Evolutionary conservation across 2,113 vertebrate species (phyloP).

Genomic region (Bothrops jararaca): DNA sequence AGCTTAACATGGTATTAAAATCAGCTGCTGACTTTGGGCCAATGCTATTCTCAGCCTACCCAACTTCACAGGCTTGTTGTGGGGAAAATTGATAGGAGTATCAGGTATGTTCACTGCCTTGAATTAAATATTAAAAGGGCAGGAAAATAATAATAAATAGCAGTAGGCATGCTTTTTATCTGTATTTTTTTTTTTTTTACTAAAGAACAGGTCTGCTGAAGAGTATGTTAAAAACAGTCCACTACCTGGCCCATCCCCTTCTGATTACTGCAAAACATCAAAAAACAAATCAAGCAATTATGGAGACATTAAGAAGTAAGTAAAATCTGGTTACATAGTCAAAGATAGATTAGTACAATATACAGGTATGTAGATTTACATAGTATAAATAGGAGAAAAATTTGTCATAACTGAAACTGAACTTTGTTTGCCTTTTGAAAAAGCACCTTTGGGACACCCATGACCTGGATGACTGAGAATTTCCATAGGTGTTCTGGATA

Average conservation of each 20-base stretch:
- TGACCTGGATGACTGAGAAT: not conserved
- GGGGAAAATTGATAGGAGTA: not conserved
- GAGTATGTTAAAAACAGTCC: slow-evolving; percentile 11
- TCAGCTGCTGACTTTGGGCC: not conserved
- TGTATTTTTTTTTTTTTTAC: slow-evolving; percentile 41
- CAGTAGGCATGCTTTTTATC: slow-evolving; percentile 1
- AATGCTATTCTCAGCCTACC: not conserved
- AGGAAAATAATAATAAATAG: not conserved
- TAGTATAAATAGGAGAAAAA: not conserved
- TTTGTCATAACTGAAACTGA: not conserved
- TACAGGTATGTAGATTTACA: not conserved
- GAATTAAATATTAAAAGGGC: not conserved
- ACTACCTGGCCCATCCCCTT: slow-evolving; percentile 38
- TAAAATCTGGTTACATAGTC: not conserved
- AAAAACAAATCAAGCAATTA: slow-evolving; percentile 67
- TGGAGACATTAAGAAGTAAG: slow-evolving; percentile 85
- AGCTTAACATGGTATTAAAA: not conserved
- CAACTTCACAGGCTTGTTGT: not conserved
- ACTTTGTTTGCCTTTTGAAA: too few species aligned
- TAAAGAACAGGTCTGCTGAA: slow-evolving; percentile 61
- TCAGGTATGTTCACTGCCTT: not conserved
- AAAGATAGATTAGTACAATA: not conserved
- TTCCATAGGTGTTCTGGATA: not conserved
- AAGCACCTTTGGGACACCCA: not conserved
- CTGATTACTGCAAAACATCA: slow-evolving; percentile 48